These are phyloP conservation scores for Ataeniobius toweri DNA, from an alignment of 2,797 vertebrate genomes.

Conservation along the genomic window DNA sequence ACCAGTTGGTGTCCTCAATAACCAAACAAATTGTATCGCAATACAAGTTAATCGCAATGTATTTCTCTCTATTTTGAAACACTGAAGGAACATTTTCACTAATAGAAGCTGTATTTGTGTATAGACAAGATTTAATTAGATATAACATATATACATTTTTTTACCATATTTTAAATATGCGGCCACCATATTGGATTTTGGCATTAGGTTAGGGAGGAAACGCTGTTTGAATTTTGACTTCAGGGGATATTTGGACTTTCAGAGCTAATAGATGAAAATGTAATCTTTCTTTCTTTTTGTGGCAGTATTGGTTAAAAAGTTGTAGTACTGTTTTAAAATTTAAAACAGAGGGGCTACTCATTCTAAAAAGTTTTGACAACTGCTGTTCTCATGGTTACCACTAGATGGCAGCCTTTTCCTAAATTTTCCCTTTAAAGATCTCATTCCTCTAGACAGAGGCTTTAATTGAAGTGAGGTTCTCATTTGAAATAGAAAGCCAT, in stretches of 20 bases:
- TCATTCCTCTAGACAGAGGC: conserved; percentile 1
- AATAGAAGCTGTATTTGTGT: neutral
- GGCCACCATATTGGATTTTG: no score
- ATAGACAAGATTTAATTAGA: neutral
- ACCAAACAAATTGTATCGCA: neutral
- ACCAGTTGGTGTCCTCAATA: neutral
- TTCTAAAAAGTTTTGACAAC: neutral
- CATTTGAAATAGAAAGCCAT: conserved; percentile 33
- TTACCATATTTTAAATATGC: neutral
- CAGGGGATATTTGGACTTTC: neutral
- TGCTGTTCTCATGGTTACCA: conserved; percentile 24
- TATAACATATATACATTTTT: no score
- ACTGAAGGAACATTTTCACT: neutral
- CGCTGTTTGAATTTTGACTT: neutral
- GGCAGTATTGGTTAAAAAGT: neutral
- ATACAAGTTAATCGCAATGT: neutral
- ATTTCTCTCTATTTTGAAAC: neutral
- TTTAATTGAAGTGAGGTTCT: conserved; percentile 40
- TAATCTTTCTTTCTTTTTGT: neutral
- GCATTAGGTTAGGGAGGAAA: neutral
- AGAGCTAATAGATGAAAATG: neutral
- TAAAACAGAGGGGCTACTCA: neutral
- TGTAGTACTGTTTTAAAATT: neutral
- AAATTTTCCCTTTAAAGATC: conserved; percentile 16
- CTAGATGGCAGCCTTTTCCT: conserved; percentile 62